Evolutionary conservation across 1,140 invertebrate species (phyloP).

Genomic region (Camponotus vicinus): DNA sequence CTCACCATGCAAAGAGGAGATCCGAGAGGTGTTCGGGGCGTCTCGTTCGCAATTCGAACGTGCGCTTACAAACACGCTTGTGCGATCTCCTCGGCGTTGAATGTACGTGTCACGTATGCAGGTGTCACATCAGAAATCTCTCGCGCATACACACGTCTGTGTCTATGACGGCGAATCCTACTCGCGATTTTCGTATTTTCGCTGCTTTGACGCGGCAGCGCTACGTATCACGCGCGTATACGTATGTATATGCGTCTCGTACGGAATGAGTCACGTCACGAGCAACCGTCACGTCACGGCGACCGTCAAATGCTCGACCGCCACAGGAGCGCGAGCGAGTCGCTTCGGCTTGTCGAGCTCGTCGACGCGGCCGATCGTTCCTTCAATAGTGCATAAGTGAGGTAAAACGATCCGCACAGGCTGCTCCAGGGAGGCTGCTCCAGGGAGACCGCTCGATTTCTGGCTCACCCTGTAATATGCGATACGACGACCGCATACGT

Average conservation of each 20-base stretch:
- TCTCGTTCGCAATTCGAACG: neutral
- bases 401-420: neutral
- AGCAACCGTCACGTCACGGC: neutral
- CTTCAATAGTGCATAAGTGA: neutral
- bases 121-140: constrained; percentile 25
- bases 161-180: neutral
- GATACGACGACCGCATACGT: constrained; percentile 7
- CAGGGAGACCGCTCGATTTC: neutral
- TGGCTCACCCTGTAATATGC: constrained; percentile 9
- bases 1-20: constrained; percentile 42
- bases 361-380: neutral
- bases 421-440: neutral
- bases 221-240: constrained; percentile 4
- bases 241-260: neutral
- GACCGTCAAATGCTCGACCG: neutral
- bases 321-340: neutral
- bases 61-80: constrained; percentile 6
- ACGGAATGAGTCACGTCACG: constrained; percentile 48
- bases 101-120: neutral
- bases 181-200: neutral
- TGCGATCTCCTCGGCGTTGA: neutral
- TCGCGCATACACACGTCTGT: neutral
- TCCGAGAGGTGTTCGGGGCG: neutral
- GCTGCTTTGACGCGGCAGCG: neutral
- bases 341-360: constrained; percentile 8